Evolutionary conservation across 2,113 vertebrate genomes (phyloP).

Genomic region (Lanius ludovicianus): DNA sequence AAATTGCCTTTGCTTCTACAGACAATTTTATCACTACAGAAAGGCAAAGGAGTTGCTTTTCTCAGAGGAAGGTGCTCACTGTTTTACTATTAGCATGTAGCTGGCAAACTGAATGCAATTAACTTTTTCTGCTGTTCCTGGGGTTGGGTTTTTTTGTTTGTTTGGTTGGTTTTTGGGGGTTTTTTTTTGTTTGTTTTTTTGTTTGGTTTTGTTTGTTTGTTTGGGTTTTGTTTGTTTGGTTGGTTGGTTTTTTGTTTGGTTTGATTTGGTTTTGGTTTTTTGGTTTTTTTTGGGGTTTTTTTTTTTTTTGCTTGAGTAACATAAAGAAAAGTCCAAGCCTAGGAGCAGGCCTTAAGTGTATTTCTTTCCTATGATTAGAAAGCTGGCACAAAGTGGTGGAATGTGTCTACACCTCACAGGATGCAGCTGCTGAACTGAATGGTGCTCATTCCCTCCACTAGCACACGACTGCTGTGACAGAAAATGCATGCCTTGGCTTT

Average conservation of each 20-base stretch:
- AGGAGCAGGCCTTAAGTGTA: neutral
- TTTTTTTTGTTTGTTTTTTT: neutral
- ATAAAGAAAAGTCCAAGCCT: neutral
- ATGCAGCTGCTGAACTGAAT: neutral
- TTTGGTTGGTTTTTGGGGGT: neutral
- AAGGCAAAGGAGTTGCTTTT: neutral
- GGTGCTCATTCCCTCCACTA: neutral
- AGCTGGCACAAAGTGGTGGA: neutral
- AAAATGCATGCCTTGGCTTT: neutral
- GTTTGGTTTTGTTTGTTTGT: no score
- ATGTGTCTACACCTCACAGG: slow-evolving; percentile 9
- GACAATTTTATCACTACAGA: neutral
- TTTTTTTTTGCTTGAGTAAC: neutral
- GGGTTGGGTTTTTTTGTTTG: neutral
- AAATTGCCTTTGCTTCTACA: neutral
- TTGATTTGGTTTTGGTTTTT: no score
- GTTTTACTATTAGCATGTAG: neutral
- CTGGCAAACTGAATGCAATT: neutral
- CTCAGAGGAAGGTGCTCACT: neutral
- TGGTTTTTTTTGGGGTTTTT: neutral
- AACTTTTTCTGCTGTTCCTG: neutral
- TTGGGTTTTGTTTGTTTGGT: no score
- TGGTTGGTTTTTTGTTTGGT: no score
- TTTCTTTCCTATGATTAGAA: slow-evolving; percentile 10
- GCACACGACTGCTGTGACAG: neutral